phyloP scores from a whole-genome alignment of 2,797 vertebrate genomes.

The Crenuchus spilurus region DNA sequence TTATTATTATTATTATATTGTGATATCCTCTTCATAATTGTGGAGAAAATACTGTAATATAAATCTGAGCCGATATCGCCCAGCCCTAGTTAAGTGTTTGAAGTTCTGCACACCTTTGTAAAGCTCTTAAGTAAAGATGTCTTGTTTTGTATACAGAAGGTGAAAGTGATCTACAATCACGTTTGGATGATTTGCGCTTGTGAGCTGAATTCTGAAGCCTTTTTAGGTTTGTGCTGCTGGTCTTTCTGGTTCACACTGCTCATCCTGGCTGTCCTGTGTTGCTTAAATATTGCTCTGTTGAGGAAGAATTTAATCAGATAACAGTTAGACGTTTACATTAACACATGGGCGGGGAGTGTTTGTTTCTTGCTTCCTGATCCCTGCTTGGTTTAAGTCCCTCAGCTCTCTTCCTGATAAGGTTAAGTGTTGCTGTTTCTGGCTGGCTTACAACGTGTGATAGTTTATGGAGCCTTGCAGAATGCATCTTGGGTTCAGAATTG shows the following conservation, averaged over 20 bases:
- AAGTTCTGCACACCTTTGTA: no score
- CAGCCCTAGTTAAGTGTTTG: no score
- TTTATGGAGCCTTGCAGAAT: constrained; percentile 5
- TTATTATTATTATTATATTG: no score
- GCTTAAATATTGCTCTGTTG: constrained; percentile 23
- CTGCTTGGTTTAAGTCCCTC: constrained; percentile 65
- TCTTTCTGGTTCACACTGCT: constrained; percentile 19
- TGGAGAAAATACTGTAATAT: no score
- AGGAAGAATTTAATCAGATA: constrained; percentile 56
- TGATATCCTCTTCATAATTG: no score
- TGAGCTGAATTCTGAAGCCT: neutral
- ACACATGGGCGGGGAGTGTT: constrained; percentile 55
- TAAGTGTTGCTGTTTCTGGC: constrained; percentile 75
- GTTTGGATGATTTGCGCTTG: neutral
- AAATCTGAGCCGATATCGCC: no score
- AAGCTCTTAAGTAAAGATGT: no score
- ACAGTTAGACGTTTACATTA: constrained; percentile 46
- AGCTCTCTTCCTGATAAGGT: constrained; percentile 66
- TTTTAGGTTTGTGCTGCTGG: neutral
- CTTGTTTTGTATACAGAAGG: neutral
- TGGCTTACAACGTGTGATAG: constrained; percentile 21
- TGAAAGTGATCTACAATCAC: neutral
- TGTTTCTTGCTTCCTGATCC: constrained; percentile 46
- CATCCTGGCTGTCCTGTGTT: neutral
- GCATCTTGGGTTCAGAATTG: neutral